A percentile compares a stretch with the other conserved stretches of the same genome.
These are phyloP conservation scores for Malurus splendens DNA, from an alignment of 2,797 vertebrate species.

Conservation along the genomic window DNA sequence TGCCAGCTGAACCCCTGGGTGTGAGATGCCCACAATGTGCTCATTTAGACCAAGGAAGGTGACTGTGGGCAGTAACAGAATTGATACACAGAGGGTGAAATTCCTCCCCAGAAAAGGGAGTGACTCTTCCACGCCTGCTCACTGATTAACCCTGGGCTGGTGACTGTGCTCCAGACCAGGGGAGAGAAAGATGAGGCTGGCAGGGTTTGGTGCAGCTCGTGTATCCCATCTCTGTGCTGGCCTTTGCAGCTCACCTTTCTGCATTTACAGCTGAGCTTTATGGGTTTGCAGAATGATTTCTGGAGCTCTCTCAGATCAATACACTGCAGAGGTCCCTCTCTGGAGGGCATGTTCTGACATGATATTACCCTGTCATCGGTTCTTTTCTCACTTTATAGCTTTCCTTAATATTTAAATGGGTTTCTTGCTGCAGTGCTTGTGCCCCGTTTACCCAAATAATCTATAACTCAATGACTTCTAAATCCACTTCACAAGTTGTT, in stretches of 20 bases:
- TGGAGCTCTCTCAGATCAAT: conserved; percentile 23
- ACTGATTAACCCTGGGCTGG: background rate
- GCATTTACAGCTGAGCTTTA: background rate
- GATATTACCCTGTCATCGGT: conserved; percentile 17
- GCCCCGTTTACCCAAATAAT: conserved; percentile 55
- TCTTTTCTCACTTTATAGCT: conserved; percentile 37
- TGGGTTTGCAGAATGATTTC: conserved; percentile 12
- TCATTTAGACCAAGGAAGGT: background rate
- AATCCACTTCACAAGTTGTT: conserved; percentile 53
- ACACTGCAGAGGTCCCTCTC: background rate
- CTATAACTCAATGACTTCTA: conserved; percentile 59
- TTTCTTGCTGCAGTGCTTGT: conserved; percentile 43
- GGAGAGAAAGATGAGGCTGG: background rate
- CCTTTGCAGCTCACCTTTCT: background rate
- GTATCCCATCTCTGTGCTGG: background rate
- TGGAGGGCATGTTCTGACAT: conserved; percentile 40
- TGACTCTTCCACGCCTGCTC: background rate
- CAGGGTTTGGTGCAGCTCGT: background rate
- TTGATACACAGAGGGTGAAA: background rate
- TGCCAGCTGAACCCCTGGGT: background rate
- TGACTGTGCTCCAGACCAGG: background rate
- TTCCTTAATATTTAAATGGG: conserved; percentile 54
- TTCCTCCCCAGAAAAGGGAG: background rate
- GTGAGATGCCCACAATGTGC: background rate
- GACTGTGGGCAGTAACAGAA: background rate